Evolutionary conservation across 2,797 vertebrate genomes (phyloP).

Genomic region (Oophaga sylvatica): DNA sequence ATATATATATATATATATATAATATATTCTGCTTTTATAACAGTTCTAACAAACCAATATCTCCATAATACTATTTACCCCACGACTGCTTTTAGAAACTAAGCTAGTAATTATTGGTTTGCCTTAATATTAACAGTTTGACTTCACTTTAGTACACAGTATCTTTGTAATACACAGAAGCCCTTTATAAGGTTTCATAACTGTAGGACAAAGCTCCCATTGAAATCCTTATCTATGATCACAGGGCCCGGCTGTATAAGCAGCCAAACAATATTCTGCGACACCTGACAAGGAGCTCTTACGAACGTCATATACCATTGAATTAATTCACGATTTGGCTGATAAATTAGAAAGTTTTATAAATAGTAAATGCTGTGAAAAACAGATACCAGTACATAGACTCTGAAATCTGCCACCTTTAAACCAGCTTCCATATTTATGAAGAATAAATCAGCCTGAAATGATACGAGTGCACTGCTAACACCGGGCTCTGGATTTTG

Average conservation of each 20-base stretch:
- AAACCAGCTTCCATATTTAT: not conserved
- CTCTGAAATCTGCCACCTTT: not conserved
- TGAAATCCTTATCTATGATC: slow-evolving; percentile 1
- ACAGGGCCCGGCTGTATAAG: not conserved
- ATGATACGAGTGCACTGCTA: not conserved
- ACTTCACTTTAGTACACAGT: not conserved
- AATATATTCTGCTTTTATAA: not conserved
- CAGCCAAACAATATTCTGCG: too few species aligned
- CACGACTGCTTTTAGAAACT: not conserved
- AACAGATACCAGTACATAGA: not conserved
- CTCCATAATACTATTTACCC: not conserved
- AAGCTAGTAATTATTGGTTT: not conserved
- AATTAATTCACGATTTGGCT: not conserved
- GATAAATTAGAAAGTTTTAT: not conserved
- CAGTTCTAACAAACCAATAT: not conserved
- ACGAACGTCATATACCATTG: too few species aligned
- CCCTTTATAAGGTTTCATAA: not conserved
- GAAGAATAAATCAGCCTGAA: not conserved
- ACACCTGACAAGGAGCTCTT: not conserved
- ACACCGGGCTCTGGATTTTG: not conserved
- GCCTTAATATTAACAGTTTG: not conserved
- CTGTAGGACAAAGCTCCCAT: not conserved
- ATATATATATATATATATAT: not conserved
- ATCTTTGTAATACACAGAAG: too few species aligned
- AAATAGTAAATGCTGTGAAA: not conserved